Percentiles rank a stretch among this genome's conserved stretches.
Conservation (phyloP, 2,797 vertebrate genomes). For the Ambastaia sidthimunki region DNA sequence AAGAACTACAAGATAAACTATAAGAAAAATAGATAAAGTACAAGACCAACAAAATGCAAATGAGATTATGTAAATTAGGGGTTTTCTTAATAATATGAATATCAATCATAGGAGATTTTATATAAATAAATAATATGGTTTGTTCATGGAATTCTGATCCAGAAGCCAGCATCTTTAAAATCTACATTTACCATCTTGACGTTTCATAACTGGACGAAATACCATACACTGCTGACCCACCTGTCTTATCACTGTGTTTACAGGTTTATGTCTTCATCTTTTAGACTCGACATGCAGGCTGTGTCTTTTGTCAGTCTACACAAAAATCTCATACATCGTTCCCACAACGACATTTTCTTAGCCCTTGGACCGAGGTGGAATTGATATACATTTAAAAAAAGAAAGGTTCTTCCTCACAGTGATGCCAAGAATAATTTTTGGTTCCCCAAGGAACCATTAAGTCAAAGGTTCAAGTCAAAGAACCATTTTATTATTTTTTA, state of each 20-base stretch:
- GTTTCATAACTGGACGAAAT: neutral
- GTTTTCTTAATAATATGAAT: too few species aligned
- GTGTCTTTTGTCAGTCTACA: constrained; percentile 29
- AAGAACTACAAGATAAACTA: too few species aligned
- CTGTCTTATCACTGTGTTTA: constrained; percentile 46
- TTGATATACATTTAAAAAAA: too few species aligned
- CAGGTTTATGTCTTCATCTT: constrained; percentile 43
- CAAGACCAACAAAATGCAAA: too few species aligned
- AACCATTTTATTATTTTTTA: too few species aligned
- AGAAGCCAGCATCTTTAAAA: neutral
- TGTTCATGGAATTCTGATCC: neutral
- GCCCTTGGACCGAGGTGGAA: neutral
- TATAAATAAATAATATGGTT: neutral
- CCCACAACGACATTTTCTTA: neutral
- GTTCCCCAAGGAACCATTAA: too few species aligned
- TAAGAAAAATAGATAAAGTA: too few species aligned
- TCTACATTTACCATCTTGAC: constrained; percentile 7
- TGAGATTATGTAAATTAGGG: too few species aligned
- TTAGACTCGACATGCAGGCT: constrained; percentile 37
- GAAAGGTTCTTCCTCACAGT: too few species aligned
- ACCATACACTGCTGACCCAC: constrained; percentile 8
- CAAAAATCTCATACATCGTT: neutral
- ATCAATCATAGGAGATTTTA: neutral
- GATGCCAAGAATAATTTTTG: too few species aligned
- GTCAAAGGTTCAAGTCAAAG: too few species aligned